Conservation (phyloP, 2,113 vertebrate species). For the Pangasianodon hypophthalmus region DNA sequence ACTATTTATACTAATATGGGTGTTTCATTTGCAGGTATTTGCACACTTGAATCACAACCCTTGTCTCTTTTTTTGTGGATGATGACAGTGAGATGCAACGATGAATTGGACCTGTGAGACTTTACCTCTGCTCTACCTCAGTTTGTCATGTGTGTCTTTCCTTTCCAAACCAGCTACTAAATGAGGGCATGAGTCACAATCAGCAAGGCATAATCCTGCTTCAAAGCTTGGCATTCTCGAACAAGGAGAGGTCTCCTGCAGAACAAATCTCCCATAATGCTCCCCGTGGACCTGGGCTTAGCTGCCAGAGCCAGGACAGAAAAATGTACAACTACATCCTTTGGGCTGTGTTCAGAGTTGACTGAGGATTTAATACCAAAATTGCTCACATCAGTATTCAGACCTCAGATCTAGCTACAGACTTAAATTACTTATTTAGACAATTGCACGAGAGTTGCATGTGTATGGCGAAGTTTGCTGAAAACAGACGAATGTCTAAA, state of each 20-base stretch:
- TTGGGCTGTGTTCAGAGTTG: neutral
- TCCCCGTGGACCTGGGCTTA: conserved; percentile 21
- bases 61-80: neutral
- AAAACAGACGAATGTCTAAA: neutral
- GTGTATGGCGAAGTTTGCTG: neutral
- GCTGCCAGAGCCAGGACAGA: conserved; percentile 23
- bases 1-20: conserved; percentile 30
- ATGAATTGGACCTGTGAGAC: conserved; percentile 8
- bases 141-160: conserved; percentile 20
- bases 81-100: conserved; percentile 27
- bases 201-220: conserved; percentile 56
- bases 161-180: conserved; percentile 46
- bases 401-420: neutral
- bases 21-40: conserved; percentile 37
- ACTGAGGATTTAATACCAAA: neutral
- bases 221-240: conserved; percentile 43
- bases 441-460: neutral
- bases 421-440: neutral
- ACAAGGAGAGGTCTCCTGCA: conserved; percentile 48
- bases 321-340: conserved; percentile 12
- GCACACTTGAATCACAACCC: conserved; percentile 13
- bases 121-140: neutral
- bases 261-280: conserved; percentile 57
- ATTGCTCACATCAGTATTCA: neutral
- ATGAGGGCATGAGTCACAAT: conserved; percentile 53